Percentiles rank a stretch among this genome's conserved stretches.
phyloP scores from a whole-genome alignment of 2,113 vertebrate species.

The Salvelinus namaycush region DNA sequence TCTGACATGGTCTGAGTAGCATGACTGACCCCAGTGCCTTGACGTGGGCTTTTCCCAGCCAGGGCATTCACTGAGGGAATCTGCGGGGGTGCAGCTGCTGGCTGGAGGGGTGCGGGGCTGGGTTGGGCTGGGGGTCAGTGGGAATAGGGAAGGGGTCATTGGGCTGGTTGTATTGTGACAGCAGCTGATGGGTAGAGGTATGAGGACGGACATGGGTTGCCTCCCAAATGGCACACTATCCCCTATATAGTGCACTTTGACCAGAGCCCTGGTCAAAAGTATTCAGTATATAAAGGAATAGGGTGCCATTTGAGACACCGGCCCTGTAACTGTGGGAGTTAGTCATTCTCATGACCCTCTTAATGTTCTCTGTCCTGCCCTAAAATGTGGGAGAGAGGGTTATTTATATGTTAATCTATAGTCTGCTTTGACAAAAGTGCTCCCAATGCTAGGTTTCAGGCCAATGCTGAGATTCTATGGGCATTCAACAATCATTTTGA shows the following conservation, averaged over 20 bases:
- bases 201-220: constrained; percentile 5
- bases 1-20: background rate
- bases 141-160: constrained; percentile 3
- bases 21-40: constrained; percentile 18
- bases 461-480: constrained; percentile 17
- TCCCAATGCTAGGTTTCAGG: background rate
- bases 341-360: constrained; percentile 38
- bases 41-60: constrained; percentile 3
- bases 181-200: constrained; percentile 13
- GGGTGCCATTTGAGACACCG: constrained; percentile 7
- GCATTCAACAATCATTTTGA: constrained; percentile 12
- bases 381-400: constrained; percentile 26
- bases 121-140: background rate
- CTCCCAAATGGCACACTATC: no score
- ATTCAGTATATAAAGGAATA: no score
- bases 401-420: constrained; percentile 69
- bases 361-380: constrained; percentile 22
- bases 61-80: constrained; percentile 2
- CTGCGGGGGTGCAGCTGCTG: constrained; percentile 3
- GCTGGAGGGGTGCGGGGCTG: background rate
- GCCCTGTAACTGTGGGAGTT: constrained; percentile 20
- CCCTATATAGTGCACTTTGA: background rate
- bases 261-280: no score
- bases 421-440: constrained; percentile 28
- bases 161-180: constrained; percentile 6